phyloP scores from a whole-genome alignment of 2,888 invertebrate species.

The Chloroclystis v-ata region DNA sequence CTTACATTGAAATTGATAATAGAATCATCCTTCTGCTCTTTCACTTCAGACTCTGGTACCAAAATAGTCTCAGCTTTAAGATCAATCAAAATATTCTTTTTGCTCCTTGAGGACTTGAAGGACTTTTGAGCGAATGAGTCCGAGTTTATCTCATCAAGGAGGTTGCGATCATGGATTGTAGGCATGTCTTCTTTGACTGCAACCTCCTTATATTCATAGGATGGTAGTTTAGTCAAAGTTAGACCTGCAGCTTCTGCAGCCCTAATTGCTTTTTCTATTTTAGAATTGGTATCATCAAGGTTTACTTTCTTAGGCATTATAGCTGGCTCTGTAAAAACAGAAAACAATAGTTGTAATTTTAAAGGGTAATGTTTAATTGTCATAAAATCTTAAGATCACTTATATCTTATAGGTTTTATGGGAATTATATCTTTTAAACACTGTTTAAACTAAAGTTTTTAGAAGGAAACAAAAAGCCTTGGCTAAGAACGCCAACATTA shows the following conservation, averaged over 20 bases:
- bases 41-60: constrained; percentile 77
- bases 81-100: constrained; percentile 86
- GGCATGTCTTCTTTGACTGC: constrained; percentile 73
- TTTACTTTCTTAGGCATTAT: constrained; percentile 42
- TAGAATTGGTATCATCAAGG: constrained; percentile 64
- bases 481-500: too few relatives aligned
- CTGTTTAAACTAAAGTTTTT: too few relatives aligned
- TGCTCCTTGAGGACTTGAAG: constrained; percentile 77
- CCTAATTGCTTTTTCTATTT: constrained; percentile 70
- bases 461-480: too few relatives aligned
- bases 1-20: constrained; percentile 83
- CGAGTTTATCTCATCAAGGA: constrained; percentile 83
- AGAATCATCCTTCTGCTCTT: constrained; percentile 73
- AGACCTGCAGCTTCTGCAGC: constrained; percentile 72
- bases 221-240: constrained; percentile 73
- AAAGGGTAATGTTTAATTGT: background rate
- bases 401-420: too few relatives aligned
- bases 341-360: background rate
- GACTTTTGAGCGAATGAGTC: constrained; percentile 82
- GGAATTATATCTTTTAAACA: too few relatives aligned
- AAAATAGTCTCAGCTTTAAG: constrained; percentile 84
- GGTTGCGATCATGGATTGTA: constrained; percentile 74
- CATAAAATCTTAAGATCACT: too few relatives aligned
- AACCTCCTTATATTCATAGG: constrained; percentile 68
- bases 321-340: constrained; percentile 46